Evolutionary conservation across 2,797 vertebrate genomes (phyloP).

Genomic region (Urophycis tenuis): DNA sequence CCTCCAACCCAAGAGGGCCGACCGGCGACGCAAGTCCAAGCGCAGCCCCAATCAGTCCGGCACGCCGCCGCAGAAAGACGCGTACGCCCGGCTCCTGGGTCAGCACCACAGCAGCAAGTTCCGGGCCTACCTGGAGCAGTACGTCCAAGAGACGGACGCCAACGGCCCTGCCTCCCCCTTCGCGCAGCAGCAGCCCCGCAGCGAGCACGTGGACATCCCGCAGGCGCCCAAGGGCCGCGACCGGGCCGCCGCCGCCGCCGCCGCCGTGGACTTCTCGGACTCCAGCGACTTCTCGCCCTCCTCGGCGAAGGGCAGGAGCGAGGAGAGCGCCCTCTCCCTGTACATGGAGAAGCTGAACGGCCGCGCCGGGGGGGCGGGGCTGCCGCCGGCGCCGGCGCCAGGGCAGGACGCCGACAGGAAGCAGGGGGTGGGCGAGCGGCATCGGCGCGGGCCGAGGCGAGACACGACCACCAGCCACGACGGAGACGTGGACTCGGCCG

Average conservation of each 20-base stretch:
- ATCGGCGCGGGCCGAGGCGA: slow-evolving; percentile 53
- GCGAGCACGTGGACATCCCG: slow-evolving; percentile 47
- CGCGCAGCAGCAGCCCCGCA: slow-evolving; percentile 43
- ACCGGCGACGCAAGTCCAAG: slow-evolving; percentile 55
- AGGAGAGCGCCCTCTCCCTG: slow-evolving; percentile 58
- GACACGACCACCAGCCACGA: slow-evolving; percentile 60
- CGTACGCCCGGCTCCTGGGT: slow-evolving; percentile 75
- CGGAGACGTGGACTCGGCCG: slow-evolving; percentile 63
- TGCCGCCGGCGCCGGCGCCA: slow-evolving; percentile 23
- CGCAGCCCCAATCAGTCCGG: slow-evolving; percentile 47
- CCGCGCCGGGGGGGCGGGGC: slow-evolving; percentile 11
- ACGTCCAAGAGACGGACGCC: slow-evolving; percentile 67
- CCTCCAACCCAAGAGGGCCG: slow-evolving; percentile 49
- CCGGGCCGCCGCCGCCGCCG: slow-evolving; percentile 22
- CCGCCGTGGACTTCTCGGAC: slow-evolving; percentile 50
- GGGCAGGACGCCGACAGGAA: slow-evolving; percentile 40
- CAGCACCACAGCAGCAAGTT: slow-evolving; percentile 80
- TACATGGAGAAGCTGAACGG: slow-evolving; percentile 59
- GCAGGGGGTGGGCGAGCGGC: slow-evolving; percentile 38
- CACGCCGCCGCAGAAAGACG: slow-evolving; percentile 73
- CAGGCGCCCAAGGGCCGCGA: slow-evolving; percentile 43
- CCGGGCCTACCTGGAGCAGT: slow-evolving; percentile 71
- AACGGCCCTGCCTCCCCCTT: slow-evolving; percentile 26
- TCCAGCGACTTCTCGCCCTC: slow-evolving; percentile 64
- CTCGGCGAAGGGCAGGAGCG: slow-evolving; percentile 48